Evolutionary conservation across 1,140 invertebrate genomes (phyloP).

Genomic region (Brachionus plicatilis): DNA sequence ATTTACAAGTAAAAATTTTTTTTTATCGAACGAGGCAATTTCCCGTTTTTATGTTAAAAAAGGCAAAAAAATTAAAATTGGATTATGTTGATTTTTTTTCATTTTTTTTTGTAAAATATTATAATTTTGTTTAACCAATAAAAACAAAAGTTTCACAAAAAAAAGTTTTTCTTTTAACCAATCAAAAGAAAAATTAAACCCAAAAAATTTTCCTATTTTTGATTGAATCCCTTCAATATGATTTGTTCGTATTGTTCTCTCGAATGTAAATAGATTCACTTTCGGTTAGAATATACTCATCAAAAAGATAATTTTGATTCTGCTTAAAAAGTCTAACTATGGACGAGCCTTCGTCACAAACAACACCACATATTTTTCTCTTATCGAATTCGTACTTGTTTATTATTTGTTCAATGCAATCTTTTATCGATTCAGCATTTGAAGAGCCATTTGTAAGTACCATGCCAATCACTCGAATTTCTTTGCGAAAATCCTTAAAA

Average conservation of each 20-base stretch:
- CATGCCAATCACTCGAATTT: constrained; percentile 5
- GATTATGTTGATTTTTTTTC: no score
- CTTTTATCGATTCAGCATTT: not conserved
- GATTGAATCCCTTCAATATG: no score
- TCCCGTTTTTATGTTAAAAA: no score
- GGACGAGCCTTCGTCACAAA: not conserved
- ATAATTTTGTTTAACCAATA: no score
- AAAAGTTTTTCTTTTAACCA: no score
- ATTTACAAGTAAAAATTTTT: no score
- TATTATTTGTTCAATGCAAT: not conserved
- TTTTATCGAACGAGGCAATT: no score
- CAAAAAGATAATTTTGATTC: not conserved
- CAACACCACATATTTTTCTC: not conserved
- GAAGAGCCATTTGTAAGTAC: not conserved
- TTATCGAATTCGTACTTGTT: not conserved
- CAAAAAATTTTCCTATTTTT: no score
- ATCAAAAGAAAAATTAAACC: no score
- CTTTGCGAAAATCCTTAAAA: not conserved
- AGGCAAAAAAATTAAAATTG: no score
- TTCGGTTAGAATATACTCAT: not conserved
- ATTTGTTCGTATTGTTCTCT: not conserved
- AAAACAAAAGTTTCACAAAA: no score
- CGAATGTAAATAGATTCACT: not conserved
- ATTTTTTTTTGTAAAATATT: no score
- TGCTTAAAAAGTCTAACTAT: not conserved